Evolutionary conservation across 2,888 invertebrate species (phyloP).

Genomic region (Dryadula phaetusa): DNA sequence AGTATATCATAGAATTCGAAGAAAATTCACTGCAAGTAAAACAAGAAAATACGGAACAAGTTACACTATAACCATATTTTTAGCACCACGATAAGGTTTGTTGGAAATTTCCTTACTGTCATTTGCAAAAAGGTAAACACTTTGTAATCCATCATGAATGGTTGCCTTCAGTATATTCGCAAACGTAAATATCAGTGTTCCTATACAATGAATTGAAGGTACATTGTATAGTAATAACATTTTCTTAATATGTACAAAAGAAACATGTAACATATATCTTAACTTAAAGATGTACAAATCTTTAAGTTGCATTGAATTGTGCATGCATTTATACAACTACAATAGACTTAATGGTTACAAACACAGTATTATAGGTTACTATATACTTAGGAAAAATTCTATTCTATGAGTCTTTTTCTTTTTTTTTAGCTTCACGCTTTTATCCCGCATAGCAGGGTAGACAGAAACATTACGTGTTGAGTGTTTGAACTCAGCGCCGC

Average conservation of each 20-base stretch:
- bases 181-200: conserved; percentile 14
- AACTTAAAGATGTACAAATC: too few relatives aligned
- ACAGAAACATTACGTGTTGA: too few relatives aligned
- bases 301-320: too few relatives aligned
- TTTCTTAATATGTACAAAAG: neutral
- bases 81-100: conserved; percentile 36
- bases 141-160: conserved; percentile 41
- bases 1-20: conserved; percentile 32
- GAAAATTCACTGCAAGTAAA: conserved; percentile 37
- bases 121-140: conserved; percentile 37
- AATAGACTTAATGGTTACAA: too few relatives aligned
- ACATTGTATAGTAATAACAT: neutral
- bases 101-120: conserved; percentile 43
- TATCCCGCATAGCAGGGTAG: too few relatives aligned
- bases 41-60: conserved; percentile 36
- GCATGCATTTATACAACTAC: too few relatives aligned
- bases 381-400: too few relatives aligned
- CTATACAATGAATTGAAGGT: conserved; percentile 8
- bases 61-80: conserved; percentile 30
- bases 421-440: too few relatives aligned
- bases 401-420: too few relatives aligned
- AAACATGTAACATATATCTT: too few relatives aligned
- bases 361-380: too few relatives aligned
- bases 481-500: too few relatives aligned
- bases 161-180: conserved; percentile 30